Evolutionary conservation across 53 echinoderm and acorn worm genomes (phyloP), one percentile per base, ranked within the genome.

Genomic region (Holothuria leucospilota): DNA sequence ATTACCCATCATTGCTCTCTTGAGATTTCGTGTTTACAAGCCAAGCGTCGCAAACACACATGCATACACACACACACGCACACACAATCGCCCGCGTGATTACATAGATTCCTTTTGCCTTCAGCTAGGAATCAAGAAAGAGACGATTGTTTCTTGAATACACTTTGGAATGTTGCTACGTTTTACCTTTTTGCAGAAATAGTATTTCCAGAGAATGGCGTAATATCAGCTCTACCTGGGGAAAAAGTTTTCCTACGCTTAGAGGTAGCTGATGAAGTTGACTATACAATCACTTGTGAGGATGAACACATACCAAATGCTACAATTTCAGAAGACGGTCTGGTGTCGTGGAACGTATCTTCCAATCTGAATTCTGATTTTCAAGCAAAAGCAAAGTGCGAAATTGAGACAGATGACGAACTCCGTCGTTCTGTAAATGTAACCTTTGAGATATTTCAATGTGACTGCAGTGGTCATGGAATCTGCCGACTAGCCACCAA

Each of bases 401-500:
- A 58, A 24, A 27, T 78, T 24, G 25, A 46, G 10, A 78, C 79
- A 15, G 11, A 16, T 29, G 60, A 78, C 38, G 27, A 60, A 51
- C n/a, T 15, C 16, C 28, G 14, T 30, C 56, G 51, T 8, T 21
- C 12, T 20, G 30, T 30, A 13, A 13, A 26, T 14, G 18, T 78
- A 23, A 25, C 20, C 16, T 58, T 78, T 27, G 28, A 53, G 15
- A 59, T 59, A 58, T 13, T n/a, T 29, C 14, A 52, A 8, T 78
- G 79, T 56, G 79, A 56, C n/a, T 78, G 79, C 18, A 58, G 26
- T 15, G 20, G 20, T 26, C 79, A 56, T 52, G 79, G 79, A 27
- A 25, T 13, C 13, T 78, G 79, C 25, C 24, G n/a, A 13, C 8
- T n/a, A 30, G 51, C 78, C 2, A 25, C 18, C 11, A 23, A 51